Conservation (phyloP, 2,888 invertebrate species). For the Rutpela maculata region DNA sequence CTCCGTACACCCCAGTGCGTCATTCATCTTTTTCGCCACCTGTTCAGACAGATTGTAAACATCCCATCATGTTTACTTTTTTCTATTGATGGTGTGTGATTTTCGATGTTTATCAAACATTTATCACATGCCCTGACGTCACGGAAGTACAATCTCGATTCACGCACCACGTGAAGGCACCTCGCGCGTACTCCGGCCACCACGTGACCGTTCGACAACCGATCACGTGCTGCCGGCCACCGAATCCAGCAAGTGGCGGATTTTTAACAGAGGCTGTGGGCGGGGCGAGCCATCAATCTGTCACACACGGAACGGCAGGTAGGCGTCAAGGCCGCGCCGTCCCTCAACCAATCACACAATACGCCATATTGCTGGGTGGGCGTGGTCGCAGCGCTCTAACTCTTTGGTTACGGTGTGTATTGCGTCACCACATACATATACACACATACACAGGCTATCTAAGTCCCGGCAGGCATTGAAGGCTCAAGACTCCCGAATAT, state of each 20-base stretch:
- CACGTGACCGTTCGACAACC: slow-evolving; percentile 61
- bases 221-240: slow-evolving; percentile 64
- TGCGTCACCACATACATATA: slow-evolving; percentile 62
- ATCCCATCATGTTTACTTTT: slow-evolving; percentile 61
- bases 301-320: slow-evolving; percentile 67
- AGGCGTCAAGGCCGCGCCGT: slow-evolving; percentile 70
- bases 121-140: slow-evolving; percentile 61
- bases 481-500: slow-evolving; percentile 25
- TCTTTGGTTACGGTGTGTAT: slow-evolving; percentile 66
- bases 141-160: slow-evolving; percentile 45
- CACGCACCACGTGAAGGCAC: slow-evolving; percentile 60
- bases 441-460: slow-evolving; percentile 39
- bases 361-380: slow-evolving; percentile 82
- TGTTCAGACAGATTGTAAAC: slow-evolving; percentile 65
- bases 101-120: slow-evolving; percentile 64
- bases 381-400: slow-evolving; percentile 73
- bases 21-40: slow-evolving; percentile 68
- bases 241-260: slow-evolving; percentile 69
- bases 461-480: slow-evolving; percentile 57
- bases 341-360: slow-evolving; percentile 78
- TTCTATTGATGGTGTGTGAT: slow-evolving; percentile 60
- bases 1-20: slow-evolving; percentile 58
- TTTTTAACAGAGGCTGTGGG: slow-evolving; percentile 64
- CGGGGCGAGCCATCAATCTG: slow-evolving; percentile 55
- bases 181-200: slow-evolving; percentile 51